Evolutionary conservation across 2,113 vertebrate species (phyloP).

Genomic region (Catharus bicknelli): DNA sequence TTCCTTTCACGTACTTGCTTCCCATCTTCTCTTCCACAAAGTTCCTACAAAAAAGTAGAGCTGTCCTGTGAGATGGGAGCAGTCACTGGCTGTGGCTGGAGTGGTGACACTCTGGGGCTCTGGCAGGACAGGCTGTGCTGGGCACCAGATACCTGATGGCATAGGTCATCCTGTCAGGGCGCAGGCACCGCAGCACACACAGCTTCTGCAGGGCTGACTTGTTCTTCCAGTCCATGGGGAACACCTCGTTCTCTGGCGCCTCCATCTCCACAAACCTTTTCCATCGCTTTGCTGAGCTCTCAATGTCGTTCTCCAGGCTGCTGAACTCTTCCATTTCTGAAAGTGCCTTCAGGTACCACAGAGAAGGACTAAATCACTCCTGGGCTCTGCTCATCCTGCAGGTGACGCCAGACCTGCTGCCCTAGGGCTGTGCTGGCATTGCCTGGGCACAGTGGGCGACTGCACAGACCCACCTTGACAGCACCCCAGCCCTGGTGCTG

Average conservation of each 20-base stretch:
- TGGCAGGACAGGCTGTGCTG: not conserved
- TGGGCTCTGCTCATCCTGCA: not conserved
- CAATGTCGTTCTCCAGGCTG: constrained; percentile 75
- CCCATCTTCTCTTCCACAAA: constrained; percentile 82
- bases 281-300: constrained; percentile 76
- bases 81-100: accelerated
- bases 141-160: constrained; percentile 60
- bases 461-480: constrained; percentile 69
- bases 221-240: constrained; percentile 81
- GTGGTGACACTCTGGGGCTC: accelerated
- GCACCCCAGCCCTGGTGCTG: constrained; percentile 74
- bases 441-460: accelerated
- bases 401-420: accelerated
- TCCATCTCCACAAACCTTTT: constrained; percentile 78
- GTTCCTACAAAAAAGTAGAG: constrained; percentile 49
- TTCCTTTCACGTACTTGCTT: constrained; percentile 73
- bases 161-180: constrained; percentile 79
- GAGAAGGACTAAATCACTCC: not conserved
- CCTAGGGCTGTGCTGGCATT: not conserved
- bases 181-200: constrained; percentile 76
- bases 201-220: constrained; percentile 75
- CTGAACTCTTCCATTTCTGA: constrained; percentile 77
- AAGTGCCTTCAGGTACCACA: constrained; percentile 57
- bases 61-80: not conserved
- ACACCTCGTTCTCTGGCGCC: constrained; percentile 72